These are phyloP conservation scores for Ophion slaviceki DNA, from an alignment of 2,888 invertebrate genomes.

Conservation along the genomic window DNA sequence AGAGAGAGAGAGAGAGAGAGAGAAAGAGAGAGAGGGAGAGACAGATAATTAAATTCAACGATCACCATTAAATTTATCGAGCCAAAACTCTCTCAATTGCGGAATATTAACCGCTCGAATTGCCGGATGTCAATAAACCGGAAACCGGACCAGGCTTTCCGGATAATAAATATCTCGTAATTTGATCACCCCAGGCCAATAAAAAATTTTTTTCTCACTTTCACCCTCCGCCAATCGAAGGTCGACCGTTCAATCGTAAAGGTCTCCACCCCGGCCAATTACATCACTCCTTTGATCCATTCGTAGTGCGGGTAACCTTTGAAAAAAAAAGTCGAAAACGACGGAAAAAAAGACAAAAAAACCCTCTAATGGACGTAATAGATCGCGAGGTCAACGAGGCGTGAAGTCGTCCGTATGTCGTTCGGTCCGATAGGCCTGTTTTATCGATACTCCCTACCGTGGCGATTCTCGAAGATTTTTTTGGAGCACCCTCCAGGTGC, in stretches of 20 bases:
- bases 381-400: slow-evolving; percentile 52
- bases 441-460: slow-evolving; percentile 46
- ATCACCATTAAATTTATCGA: slow-evolving; percentile 15
- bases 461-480: slow-evolving; percentile 1
- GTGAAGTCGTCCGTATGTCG: slow-evolving; percentile 53
- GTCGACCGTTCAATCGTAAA: too few species aligned
- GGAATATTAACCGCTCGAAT: too few species aligned
- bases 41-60: slow-evolving; percentile 5
- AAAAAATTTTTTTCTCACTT: too few species aligned
- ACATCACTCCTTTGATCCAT: too few species aligned
- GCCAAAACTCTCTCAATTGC: background rate
- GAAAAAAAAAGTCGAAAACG: background rate
- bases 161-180: background rate
- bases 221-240: too few species aligned
- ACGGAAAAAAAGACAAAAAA: background rate
- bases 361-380: background rate
- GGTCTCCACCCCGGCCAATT: too few species aligned
- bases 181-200: too few species aligned
- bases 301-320: too few species aligned
- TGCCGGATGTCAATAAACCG: too few species aligned
- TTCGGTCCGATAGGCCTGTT: slow-evolving; percentile 41
- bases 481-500: slow-evolving; percentile 50
- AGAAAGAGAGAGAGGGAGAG: too few species aligned
- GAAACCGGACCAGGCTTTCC: background rate
- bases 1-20: too few species aligned